These are phyloP conservation scores for Oscheius myriophilus DNA, from an alignment of 2,888 invertebrate species.

Conservation along the genomic window DNA sequence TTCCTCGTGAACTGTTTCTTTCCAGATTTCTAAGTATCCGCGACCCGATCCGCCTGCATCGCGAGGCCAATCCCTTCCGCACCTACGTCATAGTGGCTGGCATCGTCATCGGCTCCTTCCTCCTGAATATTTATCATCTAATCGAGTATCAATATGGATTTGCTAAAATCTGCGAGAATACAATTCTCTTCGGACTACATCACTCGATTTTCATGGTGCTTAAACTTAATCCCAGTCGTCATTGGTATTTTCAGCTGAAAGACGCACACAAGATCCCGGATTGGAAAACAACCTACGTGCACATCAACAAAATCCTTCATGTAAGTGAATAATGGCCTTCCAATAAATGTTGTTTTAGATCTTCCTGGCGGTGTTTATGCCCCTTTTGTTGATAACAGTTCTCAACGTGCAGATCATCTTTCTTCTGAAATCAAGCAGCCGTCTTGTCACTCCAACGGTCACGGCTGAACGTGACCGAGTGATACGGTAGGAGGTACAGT, in stretches of 20 bases:
- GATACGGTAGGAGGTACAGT: constrained; percentile 9
- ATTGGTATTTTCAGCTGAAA: constrained; percentile 16
- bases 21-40: constrained; percentile 28
- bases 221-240: background rate
- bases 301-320: constrained; percentile 19
- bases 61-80: constrained; percentile 16
- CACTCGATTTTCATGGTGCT: constrained; percentile 20
- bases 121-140: constrained; percentile 22
- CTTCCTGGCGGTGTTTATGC: constrained; percentile 25
- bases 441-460: constrained; percentile 4
- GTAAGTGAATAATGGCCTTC: background rate
- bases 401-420: constrained; percentile 27
- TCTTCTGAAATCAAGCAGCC: constrained; percentile 22
- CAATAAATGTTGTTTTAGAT: constrained; percentile 17
- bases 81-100: constrained; percentile 19
- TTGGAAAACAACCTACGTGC: constrained; percentile 15
- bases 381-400: constrained; percentile 19
- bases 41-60: constrained; percentile 29
- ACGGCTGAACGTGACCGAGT: constrained; percentile 13
- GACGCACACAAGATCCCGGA: constrained; percentile 18
- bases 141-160: constrained; percentile 29
- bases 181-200: constrained; percentile 25
- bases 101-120: constrained; percentile 20
- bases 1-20: too few species aligned
- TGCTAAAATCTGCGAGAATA: constrained; percentile 21